A percentile compares a stretch with the other conserved stretches of the same genome.
phyloP scores from a whole-genome alignment of 2,797 vertebrate species.

The Fringilla coelebs region DNA sequence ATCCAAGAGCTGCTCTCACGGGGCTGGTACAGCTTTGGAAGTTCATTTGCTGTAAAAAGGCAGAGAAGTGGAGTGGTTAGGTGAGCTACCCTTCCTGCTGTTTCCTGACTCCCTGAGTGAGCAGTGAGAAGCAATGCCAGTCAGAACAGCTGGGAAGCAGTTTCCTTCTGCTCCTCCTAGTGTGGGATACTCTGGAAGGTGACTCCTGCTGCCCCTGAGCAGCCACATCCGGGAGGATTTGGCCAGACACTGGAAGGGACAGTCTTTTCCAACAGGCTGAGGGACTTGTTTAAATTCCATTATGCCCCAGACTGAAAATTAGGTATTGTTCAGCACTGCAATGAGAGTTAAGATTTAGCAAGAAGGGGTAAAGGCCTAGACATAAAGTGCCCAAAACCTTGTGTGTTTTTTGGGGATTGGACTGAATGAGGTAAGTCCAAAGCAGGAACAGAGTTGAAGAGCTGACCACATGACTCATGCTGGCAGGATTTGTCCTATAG shows the following conservation, averaged over 20 bases:
- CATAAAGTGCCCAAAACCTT: neutral
- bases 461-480: neutral
- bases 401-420: neutral
- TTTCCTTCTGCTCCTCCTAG: neutral
- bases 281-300: neutral
- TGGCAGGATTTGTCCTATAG: neutral
- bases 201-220: neutral
- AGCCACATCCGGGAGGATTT: neutral
- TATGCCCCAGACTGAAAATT: too few relatives aligned
- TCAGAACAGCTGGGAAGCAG: neutral
- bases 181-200: neutral
- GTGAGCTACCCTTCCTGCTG: neutral
- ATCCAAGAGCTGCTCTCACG: neutral
- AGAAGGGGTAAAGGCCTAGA: neutral
- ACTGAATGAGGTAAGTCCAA: neutral
- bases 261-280: neutral
- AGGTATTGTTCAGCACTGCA: neutral
- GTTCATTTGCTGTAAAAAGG: neutral
- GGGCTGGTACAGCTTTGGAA: neutral
- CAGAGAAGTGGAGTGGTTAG: neutral
- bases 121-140: neutral
- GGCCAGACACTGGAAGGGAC: neutral
- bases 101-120: neutral
- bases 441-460: neutral
- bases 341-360: neutral